Percentiles rank a stretch among this genome's conserved stretches.
Evolutionary conservation across 1,140 invertebrate species (phyloP).

Genomic region (Macrotrachela quadricornifera): DNA sequence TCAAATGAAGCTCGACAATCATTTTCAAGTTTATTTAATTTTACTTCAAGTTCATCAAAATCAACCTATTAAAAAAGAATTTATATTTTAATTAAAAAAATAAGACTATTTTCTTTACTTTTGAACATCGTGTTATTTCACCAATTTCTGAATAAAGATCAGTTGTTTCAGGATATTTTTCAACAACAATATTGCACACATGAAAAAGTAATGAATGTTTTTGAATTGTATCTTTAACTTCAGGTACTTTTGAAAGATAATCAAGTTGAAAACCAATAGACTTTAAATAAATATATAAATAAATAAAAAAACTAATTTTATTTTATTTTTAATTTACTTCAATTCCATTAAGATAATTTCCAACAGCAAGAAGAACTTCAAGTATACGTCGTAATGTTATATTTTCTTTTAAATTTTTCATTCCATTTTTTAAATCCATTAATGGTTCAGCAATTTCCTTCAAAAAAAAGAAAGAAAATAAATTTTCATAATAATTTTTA

Average conservation of each 20-base stretch:
- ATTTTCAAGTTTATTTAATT: conserved; percentile 65
- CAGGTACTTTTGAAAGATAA: conserved; percentile 86
- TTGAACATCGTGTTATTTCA: conserved; percentile 45
- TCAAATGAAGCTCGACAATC: conserved; percentile 96
- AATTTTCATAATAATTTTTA: background rate
- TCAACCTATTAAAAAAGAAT: conserved; percentile 23
- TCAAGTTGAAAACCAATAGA: conserved; percentile 93
- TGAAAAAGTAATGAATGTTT: conserved; percentile 93
- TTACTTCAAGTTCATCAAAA: conserved; percentile 33
- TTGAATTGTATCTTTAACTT: conserved; percentile 96
- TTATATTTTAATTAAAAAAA: background rate
- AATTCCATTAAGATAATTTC: conserved; percentile 85
- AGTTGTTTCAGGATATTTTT: conserved; percentile 68
- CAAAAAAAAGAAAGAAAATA: conserved; percentile 12
- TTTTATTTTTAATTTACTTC: conserved; percentile 35
- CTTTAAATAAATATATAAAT: conserved; percentile 11
- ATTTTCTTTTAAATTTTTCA: conserved; percentile 51
- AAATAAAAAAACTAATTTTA: background rate
- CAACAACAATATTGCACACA: conserved; percentile 85
- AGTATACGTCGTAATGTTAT: conserved; percentile 83
- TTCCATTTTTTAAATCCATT: conserved; percentile 89
- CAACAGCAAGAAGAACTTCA: conserved; percentile 71
- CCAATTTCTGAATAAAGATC: conserved; percentile 87
- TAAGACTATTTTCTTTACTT: conserved; percentile 16
- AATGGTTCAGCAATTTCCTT: conserved; percentile 91